Evolutionary conservation across 1,140 invertebrate species (phyloP).

Genomic region (Acromyrmex charruanus): DNA sequence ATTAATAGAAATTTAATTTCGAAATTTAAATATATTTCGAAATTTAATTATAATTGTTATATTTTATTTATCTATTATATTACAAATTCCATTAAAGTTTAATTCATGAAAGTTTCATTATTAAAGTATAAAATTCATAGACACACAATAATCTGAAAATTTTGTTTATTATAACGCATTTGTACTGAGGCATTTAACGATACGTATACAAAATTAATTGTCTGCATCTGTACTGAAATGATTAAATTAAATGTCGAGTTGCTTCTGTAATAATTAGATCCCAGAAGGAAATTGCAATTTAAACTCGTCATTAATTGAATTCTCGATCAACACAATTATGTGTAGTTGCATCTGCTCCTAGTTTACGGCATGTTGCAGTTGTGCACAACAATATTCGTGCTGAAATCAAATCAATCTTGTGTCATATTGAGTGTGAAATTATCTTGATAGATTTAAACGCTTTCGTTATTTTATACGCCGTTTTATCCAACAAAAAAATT

Average conservation of each 20-base stretch:
- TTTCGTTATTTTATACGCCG: not conserved
- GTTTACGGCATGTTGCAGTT: conserved; percentile 23
- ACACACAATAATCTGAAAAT: not conserved
- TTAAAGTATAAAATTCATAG: not conserved
- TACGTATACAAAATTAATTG: conserved; percentile 29
- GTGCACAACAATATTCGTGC: conserved; percentile 25
- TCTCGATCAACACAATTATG: conserved; percentile 43
- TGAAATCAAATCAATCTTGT: conserved; percentile 33
- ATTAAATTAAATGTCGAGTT: conserved; percentile 29
- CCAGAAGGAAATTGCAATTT: conserved; percentile 40
- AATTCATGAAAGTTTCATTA: not conserved
- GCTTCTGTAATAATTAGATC: conserved; percentile 33
- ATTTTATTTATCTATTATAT: not conserved
- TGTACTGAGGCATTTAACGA: not conserved
- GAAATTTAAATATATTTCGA: too few species aligned
- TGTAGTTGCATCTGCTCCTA: conserved; percentile 20
- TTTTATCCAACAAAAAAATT: not conserved
- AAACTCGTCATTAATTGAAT: conserved; percentile 52
- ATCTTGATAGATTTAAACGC: not conserved
- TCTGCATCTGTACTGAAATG: not conserved
- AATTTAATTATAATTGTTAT: not conserved
- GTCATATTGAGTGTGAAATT: conserved; percentile 15
- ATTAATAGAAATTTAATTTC: conserved; percentile 8
- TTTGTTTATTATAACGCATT: not conserved
- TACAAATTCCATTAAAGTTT: not conserved